phyloP scores from a whole-genome alignment of 2,113 vertebrate species.

The Centropus unirufus region DNA sequence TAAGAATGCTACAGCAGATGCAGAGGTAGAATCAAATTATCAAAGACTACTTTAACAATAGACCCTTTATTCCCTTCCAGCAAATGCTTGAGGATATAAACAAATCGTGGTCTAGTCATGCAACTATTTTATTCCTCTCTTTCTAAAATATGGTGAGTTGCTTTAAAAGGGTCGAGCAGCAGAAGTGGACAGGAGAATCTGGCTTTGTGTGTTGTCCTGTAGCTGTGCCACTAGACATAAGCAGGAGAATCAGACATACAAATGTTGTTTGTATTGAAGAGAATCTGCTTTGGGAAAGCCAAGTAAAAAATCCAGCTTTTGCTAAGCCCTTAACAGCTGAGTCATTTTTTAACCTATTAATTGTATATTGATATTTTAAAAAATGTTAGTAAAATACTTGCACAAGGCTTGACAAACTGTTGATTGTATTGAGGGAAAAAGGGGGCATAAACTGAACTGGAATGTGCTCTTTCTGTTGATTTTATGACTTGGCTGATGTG shows the following conservation, averaged over 20 bases:
- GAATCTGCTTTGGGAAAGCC: background rate
- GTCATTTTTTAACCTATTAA: background rate
- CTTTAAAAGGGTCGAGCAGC: background rate
- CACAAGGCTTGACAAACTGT: background rate
- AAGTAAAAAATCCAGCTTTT: background rate
- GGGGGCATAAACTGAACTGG: background rate
- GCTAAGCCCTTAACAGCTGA: background rate
- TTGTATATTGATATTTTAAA: background rate
- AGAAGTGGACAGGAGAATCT: background rate
- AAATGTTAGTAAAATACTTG: background rate
- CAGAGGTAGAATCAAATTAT: background rate
- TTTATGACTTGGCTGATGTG: slow-evolving; percentile 26
- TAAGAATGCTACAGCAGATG: background rate
- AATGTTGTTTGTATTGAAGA: background rate
- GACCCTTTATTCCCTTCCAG: background rate
- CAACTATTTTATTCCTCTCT: background rate
- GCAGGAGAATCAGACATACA: background rate
- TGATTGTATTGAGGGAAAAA: background rate
- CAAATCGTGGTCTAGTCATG: background rate
- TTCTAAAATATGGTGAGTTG: background rate
- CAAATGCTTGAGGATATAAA: background rate
- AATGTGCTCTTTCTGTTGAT: background rate
- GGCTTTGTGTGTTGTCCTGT: background rate
- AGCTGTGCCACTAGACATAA: background rate
- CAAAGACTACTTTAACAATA: background rate